A percentile compares a stretch with the other conserved stretches of the same genome.
Evolutionary conservation across 1,140 invertebrate genomes (phyloP).

Genomic region (Antheraea mylitta): DNA sequence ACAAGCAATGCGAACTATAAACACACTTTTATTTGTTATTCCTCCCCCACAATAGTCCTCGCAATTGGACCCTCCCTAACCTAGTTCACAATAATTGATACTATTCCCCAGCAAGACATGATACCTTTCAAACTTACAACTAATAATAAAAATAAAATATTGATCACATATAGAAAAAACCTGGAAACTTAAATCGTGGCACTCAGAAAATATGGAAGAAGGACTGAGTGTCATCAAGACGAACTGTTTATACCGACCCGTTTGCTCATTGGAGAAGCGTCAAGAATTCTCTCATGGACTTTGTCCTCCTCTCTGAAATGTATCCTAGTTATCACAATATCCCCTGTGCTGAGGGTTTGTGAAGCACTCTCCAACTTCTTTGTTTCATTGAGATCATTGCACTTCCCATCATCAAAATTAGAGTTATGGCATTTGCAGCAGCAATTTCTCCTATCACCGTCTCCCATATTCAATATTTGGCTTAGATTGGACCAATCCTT

Average conservation of each 20-base stretch:
- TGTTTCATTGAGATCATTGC: slow-evolving; percentile 73
- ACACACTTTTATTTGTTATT: slow-evolving; percentile 42
- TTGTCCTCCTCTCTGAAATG: slow-evolving; percentile 87
- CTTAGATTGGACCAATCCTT: slow-evolving; percentile 74
- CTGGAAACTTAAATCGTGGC: slow-evolving; percentile 65
- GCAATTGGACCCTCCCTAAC: background rate
- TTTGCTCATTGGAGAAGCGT: slow-evolving; percentile 71
- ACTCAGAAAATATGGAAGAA: slow-evolving; percentile 62
- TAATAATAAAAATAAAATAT: slow-evolving; percentile 56
- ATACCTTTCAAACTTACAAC: slow-evolving; percentile 41
- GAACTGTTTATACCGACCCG: slow-evolving; percentile 62
- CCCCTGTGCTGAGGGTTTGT: slow-evolving; percentile 95
- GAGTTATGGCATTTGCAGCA: slow-evolving; percentile 78
- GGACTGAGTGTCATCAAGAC: slow-evolving; percentile 64
- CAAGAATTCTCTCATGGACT: slow-evolving; percentile 77
- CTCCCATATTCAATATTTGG: slow-evolving; percentile 68
- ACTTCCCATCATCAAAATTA: slow-evolving; percentile 55
- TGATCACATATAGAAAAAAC: slow-evolving; percentile 65
- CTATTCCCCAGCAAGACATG: slow-evolving; percentile 22
- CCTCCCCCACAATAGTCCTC: slow-evolving; percentile 46
- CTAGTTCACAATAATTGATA: slow-evolving; percentile 6
- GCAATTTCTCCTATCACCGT: slow-evolving; percentile 71
- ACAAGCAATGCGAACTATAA: slow-evolving; percentile 56
- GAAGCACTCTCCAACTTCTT: slow-evolving; percentile 80
- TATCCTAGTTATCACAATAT: slow-evolving; percentile 95